A percentile compares a stretch with the other conserved stretches of the same genome.
Evolutionary conservation across 35 echinoderm and acorn worm genomes (phyloP).

Genomic region (Strongylocentrotus purpuratus): DNA sequence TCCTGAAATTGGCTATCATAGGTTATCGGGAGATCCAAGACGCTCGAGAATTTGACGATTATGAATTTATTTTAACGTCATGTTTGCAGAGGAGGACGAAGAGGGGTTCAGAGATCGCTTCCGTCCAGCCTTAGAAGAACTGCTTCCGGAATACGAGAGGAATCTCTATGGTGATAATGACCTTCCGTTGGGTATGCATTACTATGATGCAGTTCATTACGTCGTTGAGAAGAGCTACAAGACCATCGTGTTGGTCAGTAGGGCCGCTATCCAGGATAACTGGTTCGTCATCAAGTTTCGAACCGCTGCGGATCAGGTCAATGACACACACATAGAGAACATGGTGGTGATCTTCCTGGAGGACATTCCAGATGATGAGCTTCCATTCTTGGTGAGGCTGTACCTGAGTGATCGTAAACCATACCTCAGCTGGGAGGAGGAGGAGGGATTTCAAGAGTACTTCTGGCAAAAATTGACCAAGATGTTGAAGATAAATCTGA

Average conservation of each 20-base stretch:
- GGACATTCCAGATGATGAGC: conserved; percentile 30
- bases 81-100: conserved; percentile 26
- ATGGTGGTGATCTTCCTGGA: not conserved
- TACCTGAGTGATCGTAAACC: conserved; percentile 12
- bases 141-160: conserved; percentile 5
- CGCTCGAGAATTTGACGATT: conserved; percentile 3
- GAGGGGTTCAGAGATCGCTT: not conserved
- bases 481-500: conserved; percentile 1
- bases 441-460: not conserved
- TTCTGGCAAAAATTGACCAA: conserved; percentile 26
- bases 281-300: not conserved
- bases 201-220: not conserved
- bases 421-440: not conserved
- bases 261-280: not conserved
- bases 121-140: not conserved
- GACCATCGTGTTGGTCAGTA: conserved; percentile 8
- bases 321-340: conserved; percentile 11
- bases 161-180: not conserved
- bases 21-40: not conserved
- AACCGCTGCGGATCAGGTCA: not conserved
- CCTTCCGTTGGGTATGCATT: not conserved
- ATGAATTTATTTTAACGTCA: not conserved
- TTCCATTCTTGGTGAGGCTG: conserved; percentile 30
- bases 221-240: not conserved
- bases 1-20: not conserved